Evolutionary conservation across 2,797 vertebrate genomes (phyloP), one percentile per base, ranked within the genome.

Genomic region (Malurus leucopterus): DNA sequence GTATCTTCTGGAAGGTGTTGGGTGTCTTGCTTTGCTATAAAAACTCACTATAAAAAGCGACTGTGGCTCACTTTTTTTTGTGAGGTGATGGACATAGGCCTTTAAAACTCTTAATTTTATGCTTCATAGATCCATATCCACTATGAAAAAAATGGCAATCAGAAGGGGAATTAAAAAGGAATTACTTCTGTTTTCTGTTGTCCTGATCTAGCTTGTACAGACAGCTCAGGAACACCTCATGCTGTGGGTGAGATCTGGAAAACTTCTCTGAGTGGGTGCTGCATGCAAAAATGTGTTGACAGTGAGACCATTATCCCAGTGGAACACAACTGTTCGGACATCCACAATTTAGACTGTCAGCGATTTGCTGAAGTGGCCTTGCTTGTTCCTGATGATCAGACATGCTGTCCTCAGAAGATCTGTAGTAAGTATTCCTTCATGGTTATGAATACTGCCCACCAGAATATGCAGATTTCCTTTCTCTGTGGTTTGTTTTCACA

Each of bases 161-260:
- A 69, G 71, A 72, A 53, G 24, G 27, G 50, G 18, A 89, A 71
- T n/a, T 70, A 27, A 73, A 58, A 83, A 68, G 16, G 6, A 80
- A 63, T 65, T 38, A 4, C 9, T 75, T 81, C 23, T 4, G 0
- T 13, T 54, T 83, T 74, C 49, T 68, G 2, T 84, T 84, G 59
- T 75, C 47, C 80, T 67, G 20, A 49, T 92, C 50, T 94, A 99
- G 98, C 99, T 75, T 99, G 99, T 90, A 99, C 99, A 1, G 99
- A 99, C 93, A 98, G 97, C 94, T 94, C 96, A 1, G 99, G 98
- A 27, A 38, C 92, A 47, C 99, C 99, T 1, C 98, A 70, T 46
- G 97, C 98, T 3, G 84, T 98, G 34, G 99, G 98, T 4, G 99
- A 99, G 90, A 95, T 97, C 73, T 99, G 99, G 99, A 98, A 98